Percentiles rank a stretch among this genome's conserved stretches.
These are phyloP conservation scores for Acrobasis repandana DNA, from an alignment of 2,888 invertebrate genomes.

Conservation along the genomic window DNA sequence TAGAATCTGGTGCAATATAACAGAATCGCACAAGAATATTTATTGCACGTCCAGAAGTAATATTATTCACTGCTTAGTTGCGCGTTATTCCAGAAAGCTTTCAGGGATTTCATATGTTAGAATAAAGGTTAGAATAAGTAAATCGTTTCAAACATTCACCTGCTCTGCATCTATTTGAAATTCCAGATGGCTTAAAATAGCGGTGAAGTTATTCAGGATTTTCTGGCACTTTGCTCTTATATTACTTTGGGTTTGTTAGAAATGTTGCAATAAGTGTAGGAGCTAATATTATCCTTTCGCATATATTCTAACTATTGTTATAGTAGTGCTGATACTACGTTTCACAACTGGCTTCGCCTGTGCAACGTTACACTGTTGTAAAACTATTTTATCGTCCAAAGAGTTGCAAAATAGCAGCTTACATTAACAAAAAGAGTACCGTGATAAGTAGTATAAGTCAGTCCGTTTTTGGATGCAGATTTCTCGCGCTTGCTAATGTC, in stretches of 20 bases:
- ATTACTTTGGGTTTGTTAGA: not conserved
- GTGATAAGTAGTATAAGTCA: no score
- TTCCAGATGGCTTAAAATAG: conserved; percentile 13
- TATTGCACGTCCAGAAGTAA: not conserved
- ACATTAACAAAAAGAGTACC: no score
- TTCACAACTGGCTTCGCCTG: no score
- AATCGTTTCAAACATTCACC: conserved; percentile 14
- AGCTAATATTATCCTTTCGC: no score
- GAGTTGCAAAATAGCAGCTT: no score
- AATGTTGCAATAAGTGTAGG: not conserved
- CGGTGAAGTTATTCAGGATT: conserved; percentile 8
- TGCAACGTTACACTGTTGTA: no score
- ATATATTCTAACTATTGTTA: no score
- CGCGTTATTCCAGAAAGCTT: conserved; percentile 10
- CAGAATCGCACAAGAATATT: conserved; percentile 3
- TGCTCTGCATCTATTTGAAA: conserved; percentile 19
- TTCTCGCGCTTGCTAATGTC: no score
- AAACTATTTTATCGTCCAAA: no score
- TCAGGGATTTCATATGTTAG: conserved; percentile 13
- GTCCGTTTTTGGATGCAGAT: no score
- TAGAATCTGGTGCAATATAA: not conserved
- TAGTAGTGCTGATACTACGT: no score
- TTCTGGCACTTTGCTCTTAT: conserved; percentile 2
- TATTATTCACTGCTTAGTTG: conserved; percentile 12
- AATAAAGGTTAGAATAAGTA: conserved; percentile 21